Conservation (phyloP, 2,888 invertebrate genomes). For the Strigamia crassipes region DNA sequence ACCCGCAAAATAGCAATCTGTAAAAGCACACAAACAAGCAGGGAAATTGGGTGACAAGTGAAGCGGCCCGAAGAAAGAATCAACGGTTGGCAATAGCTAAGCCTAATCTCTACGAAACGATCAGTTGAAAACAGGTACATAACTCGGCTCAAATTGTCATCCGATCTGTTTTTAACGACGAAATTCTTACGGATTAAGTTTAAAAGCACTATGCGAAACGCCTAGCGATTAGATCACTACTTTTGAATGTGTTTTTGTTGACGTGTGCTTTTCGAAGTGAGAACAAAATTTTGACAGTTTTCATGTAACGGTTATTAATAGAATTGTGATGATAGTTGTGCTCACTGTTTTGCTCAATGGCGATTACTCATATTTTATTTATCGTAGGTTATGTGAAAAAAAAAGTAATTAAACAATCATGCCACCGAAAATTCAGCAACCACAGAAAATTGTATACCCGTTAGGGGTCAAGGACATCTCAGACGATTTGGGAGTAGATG, state of each 20-base stretch:
- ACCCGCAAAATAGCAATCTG: neutral
- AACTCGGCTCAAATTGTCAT: neutral
- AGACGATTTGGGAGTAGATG: conserved; percentile 94
- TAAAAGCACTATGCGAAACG: neutral
- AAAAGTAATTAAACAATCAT: neutral
- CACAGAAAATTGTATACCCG: conserved; percentile 13
- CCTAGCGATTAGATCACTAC: neutral
- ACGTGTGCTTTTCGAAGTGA: conserved; percentile 3
- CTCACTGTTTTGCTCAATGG: neutral
- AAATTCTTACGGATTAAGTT: neutral
- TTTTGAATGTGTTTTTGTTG: neutral
- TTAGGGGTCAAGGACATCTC: conserved; percentile 62
- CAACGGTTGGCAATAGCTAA: conserved; percentile 42
- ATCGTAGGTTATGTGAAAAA: conserved; percentile 43
- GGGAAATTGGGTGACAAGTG: neutral
- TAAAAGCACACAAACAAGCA: neutral
- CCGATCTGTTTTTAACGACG: neutral
- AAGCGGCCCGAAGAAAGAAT: conserved; percentile 42
- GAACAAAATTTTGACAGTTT: neutral
- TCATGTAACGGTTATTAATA: neutral
- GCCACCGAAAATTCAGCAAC: conserved; percentile 34
- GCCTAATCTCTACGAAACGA: conserved; percentile 18
- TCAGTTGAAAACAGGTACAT: conserved; percentile 29
- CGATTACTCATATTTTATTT: neutral
- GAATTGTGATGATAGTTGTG: neutral